Percentiles rank a stretch among this genome's conserved stretches.
Conservation (phyloP, 2,797 vertebrate species). For the Myotis myotis region DNA sequence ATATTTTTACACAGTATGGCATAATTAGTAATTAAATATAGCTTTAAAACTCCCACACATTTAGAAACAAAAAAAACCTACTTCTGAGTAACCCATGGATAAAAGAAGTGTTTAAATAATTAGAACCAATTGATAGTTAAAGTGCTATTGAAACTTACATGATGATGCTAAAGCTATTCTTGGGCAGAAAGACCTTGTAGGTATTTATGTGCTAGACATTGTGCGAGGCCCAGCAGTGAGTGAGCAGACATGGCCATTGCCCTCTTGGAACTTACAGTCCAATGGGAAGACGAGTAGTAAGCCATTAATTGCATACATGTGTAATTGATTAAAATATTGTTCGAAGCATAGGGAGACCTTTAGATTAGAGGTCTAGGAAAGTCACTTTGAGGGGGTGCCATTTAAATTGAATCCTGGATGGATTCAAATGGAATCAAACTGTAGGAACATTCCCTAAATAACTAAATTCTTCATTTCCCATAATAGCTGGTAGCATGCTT, state of each 20-base stretch:
- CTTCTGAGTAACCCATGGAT: background rate
- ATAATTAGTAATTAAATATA: conserved; percentile 8
- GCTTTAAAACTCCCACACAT: background rate
- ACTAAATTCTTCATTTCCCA: background rate
- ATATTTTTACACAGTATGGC: background rate
- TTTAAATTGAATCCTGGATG: background rate
- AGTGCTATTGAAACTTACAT: background rate
- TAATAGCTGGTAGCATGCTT: background rate
- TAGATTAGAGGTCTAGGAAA: background rate
- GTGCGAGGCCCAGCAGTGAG: background rate
- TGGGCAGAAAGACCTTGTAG: background rate
- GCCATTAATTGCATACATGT: background rate
- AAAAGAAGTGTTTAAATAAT: background rate
- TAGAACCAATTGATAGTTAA: background rate
- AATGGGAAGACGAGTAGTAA: background rate
- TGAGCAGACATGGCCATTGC: background rate
- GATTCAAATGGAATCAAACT: background rate
- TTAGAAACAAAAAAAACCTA: background rate
- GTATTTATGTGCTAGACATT: background rate
- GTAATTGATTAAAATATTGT: background rate
- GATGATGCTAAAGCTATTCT: background rate
- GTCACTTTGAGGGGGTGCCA: background rate
- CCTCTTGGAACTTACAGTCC: background rate
- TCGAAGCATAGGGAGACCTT: background rate
- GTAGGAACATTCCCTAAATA: background rate